These are phyloP conservation scores for Globia sparganii DNA, from an alignment of 2,888 invertebrate genomes.

Conservation along the genomic window DNA sequence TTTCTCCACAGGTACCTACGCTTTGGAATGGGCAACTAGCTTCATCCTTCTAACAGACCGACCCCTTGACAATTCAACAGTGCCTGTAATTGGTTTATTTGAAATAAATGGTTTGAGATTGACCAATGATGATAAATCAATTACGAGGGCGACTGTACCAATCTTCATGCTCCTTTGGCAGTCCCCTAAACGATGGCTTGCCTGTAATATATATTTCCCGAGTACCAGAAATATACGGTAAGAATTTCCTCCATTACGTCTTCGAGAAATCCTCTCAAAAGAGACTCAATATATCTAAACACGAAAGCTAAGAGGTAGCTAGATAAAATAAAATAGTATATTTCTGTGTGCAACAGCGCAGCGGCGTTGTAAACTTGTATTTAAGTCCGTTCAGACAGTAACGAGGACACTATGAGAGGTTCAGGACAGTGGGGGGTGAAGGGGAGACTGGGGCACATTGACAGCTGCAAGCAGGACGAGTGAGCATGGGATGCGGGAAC, in stretches of 20 bases:
- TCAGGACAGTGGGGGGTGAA: constrained; percentile 38
- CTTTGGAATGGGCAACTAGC: too few relatives aligned
- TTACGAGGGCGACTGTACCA: neutral
- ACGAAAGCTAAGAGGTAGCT: constrained; percentile 54
- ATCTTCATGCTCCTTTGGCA: neutral
- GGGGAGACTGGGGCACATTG: constrained; percentile 57
- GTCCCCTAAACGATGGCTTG: neutral
- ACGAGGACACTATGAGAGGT: constrained; percentile 61
- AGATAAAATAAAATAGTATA: constrained; percentile 48
- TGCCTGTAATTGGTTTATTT: too few relatives aligned
- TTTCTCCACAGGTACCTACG: too few relatives aligned
- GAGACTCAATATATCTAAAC: constrained; percentile 6
- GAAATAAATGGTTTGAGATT: too few relatives aligned
- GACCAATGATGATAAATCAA: neutral
- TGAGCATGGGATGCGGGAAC: constrained; percentile 18
- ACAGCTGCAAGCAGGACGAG: constrained; percentile 63
- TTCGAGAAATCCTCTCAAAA: constrained; percentile 24
- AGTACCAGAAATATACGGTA: neutral
- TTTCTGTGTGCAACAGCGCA: constrained; percentile 42
- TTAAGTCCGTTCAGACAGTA: constrained; percentile 67
- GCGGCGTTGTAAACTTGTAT: constrained; percentile 62
- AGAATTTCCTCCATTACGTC: constrained; percentile 11
- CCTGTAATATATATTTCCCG: neutral
- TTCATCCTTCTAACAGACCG: too few relatives aligned
- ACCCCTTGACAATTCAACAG: too few relatives aligned